Evolutionary conservation across 2,888 invertebrate species (phyloP).

Genomic region (Melanostoma scalare): DNA sequence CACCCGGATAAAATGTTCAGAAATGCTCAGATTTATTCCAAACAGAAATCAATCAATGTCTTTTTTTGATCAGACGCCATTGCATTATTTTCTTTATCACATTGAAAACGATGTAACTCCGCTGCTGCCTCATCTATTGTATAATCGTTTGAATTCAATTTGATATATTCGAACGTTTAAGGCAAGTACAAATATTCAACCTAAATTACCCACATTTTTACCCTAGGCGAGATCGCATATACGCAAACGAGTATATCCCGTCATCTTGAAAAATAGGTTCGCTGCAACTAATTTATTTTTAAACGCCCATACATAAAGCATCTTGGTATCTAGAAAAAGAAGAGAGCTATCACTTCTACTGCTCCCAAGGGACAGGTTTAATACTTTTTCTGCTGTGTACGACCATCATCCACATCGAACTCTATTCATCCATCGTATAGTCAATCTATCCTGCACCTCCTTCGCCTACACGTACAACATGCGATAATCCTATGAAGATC

Average conservation of each 20-base stretch:
- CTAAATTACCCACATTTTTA: conserved; percentile 13
- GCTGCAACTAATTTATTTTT: conserved; percentile 53
- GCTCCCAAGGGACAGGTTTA: conserved; percentile 35
- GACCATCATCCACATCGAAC: conserved; percentile 42
- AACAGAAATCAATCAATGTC: too few relatives aligned
- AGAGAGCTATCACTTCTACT: conserved; percentile 29
- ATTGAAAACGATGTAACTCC: too few relatives aligned
- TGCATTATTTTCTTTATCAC: too few relatives aligned
- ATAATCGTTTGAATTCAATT: conserved; percentile 25
- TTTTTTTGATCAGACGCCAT: too few relatives aligned
- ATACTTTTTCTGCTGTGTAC: background rate
- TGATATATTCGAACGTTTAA: conserved; percentile 38
- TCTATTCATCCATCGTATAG: conserved; percentile 32
- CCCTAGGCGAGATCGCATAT: background rate
- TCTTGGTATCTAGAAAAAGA: too few relatives aligned
- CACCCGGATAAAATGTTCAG: too few relatives aligned
- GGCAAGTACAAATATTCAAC: conserved; percentile 20
- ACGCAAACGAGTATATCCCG: conserved; percentile 17
- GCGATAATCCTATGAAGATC: conserved; percentile 64
- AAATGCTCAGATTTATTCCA: too few relatives aligned
- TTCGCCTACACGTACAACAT: conserved; percentile 37
- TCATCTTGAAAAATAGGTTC: conserved; percentile 40
- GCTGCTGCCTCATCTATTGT: background rate
- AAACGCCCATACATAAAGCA: conserved; percentile 38
- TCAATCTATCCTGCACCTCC: conserved; percentile 34